Conservation (phyloP, 2,888 invertebrate species). For the Elmis aenea region DNA sequence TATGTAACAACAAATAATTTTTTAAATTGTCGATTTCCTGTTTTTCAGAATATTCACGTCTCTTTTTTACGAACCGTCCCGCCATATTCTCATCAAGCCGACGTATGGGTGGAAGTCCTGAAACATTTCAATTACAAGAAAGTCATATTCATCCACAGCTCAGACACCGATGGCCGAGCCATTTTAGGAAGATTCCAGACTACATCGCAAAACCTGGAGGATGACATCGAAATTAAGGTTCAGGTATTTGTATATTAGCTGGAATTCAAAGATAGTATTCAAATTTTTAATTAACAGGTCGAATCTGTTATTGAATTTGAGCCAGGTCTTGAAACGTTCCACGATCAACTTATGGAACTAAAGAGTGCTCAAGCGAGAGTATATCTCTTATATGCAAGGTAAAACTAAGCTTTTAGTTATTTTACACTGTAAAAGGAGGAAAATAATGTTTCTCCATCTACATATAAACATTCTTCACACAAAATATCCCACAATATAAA, state of each 20-base stretch:
- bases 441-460: too few species aligned
- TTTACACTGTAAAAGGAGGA: too few species aligned
- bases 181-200: constrained; percentile 91
- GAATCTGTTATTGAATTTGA: constrained; percentile 91
- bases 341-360: constrained; percentile 73
- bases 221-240: constrained; percentile 89
- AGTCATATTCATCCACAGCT: constrained; percentile 92
- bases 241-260: too few species aligned
- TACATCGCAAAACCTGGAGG: constrained; percentile 85
- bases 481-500: too few species aligned
- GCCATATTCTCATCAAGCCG: constrained; percentile 97
- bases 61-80: constrained; percentile 96
- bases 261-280: too few species aligned
- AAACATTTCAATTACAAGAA: constrained; percentile 89
- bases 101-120: constrained; percentile 94
- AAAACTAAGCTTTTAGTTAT: constrained; percentile 43
- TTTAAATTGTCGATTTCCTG: too few species aligned
- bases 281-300: constrained; percentile 52
- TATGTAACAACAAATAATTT: too few species aligned
- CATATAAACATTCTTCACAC: too few species aligned
- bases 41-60: constrained; percentile 84
- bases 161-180: constrained; percentile 92
- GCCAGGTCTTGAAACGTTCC: constrained; percentile 80
- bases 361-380: constrained; percentile 84
- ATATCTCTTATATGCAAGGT: constrained; percentile 91